Evolutionary conservation across 2,797 vertebrate species (phyloP), one percentile per base, ranked within the genome.

Genomic region (Margarornis squamiger): DNA sequence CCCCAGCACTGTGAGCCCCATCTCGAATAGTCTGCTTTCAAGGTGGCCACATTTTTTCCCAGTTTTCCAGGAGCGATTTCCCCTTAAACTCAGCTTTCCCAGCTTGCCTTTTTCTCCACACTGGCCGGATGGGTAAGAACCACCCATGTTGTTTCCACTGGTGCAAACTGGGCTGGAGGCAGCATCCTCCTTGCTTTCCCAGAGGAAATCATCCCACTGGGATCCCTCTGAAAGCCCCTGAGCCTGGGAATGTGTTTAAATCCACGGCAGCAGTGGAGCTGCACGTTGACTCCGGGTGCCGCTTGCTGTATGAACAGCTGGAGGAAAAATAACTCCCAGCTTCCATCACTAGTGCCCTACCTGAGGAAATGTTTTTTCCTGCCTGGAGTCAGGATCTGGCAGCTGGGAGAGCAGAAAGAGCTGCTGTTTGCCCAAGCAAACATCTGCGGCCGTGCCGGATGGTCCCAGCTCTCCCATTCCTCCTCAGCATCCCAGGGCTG

Each of bases 341-440:
- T 63, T 58, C 61, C 72, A 18, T 27, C 0, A 18, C 30, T 75
- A 72, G 65, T 67, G 68, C 85, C 63, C 77, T 72, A 49, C 92
- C 75, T 43, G 79, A 95, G 87, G 83, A 92, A 90, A 70, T 94
- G 90, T 63, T 43, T 90, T 81, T 92, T 94, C 83, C 90, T 92
- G 79, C 57, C 78, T 18, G 49, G 34, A 62, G 67, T 12, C 3
- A 6, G 26, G 77, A 57, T 77, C 70, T 93, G 82, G 92, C 82
- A 95, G 92, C 83, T 24, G 38, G 57, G 57, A 0, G 15, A 77
- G 91, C 66, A 68, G 51, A 49, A 54, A 80, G 79, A 81, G 66
- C 79, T 49, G 76, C 70, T 65, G 65, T 76, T 88, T 67, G 61
- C 61, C 84, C 70, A 36, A 74, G 88, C 75, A 63, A 77, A 77